phyloP scores from a whole-genome alignment of 2,888 invertebrate species.

The Trichacis sp. region DNA sequence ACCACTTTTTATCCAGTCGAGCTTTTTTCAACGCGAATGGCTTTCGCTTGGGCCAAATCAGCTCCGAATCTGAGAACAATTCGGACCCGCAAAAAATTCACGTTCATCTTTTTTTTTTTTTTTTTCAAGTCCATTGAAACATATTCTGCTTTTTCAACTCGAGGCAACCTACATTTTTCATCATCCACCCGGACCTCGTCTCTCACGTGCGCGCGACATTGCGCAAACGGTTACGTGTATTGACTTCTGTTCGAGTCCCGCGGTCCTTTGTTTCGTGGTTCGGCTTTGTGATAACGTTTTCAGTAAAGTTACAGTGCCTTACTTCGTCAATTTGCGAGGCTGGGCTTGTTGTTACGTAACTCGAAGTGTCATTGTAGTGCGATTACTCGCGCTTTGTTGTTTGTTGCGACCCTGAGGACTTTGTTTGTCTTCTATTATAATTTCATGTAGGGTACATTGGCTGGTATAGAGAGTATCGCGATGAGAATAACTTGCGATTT shows the following conservation, averaged over 20 bases:
- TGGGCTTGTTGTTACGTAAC: no score
- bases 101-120: background rate
- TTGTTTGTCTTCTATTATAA: background rate
- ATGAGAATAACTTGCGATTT: no score
- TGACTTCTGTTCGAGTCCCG: background rate
- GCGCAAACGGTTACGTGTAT: background rate
- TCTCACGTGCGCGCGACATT: background rate
- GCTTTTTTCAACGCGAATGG: slow-evolving; percentile 12
- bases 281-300: slow-evolving; percentile 6
- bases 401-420: background rate
- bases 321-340: slow-evolving; percentile 1
- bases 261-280: background rate
- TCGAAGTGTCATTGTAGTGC: no score
- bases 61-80: slow-evolving; percentile 16
- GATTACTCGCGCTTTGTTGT: background rate
- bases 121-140: background rate
- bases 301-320: slow-evolving; percentile 9
- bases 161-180: background rate
- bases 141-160: background rate
- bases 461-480: no score
- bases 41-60: slow-evolving; percentile 10
- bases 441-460: no score
- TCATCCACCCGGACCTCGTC: background rate
- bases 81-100: background rate
- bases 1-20: slow-evolving; percentile 11